These are phyloP conservation scores for Agriopis aurantiaria DNA, from an alignment of 2,888 invertebrate species.

Conservation along the genomic window DNA sequence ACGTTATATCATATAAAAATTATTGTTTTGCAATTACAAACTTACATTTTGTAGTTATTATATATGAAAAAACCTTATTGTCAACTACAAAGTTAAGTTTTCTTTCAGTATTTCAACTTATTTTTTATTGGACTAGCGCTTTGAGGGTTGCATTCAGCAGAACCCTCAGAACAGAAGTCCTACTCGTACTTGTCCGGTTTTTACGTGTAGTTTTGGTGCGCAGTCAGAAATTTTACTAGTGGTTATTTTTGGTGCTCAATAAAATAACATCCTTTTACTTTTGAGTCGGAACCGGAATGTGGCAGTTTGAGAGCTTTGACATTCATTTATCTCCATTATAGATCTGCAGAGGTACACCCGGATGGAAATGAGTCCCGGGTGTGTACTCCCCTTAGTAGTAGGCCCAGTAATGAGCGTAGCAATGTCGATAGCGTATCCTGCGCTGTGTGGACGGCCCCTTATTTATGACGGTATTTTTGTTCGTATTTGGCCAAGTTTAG, in stretches of 20 bases:
- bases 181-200: too few species aligned
- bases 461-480: constrained; percentile 44
- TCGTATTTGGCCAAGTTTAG: constrained; percentile 13
- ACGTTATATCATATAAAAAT: too few species aligned
- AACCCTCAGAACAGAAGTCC: too few species aligned
- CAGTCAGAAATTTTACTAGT: too few species aligned
- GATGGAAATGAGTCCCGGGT: constrained; percentile 65
- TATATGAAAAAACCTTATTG: too few species aligned
- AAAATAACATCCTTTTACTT: constrained; percentile 47
- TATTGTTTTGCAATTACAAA: too few species aligned
- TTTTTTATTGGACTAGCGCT: too few species aligned
- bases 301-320: constrained; percentile 80
- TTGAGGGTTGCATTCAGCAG: too few species aligned
- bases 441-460: constrained; percentile 39
- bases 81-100: too few species aligned
- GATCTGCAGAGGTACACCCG: constrained; percentile 65
- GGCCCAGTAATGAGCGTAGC: constrained; percentile 46
- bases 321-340: constrained; percentile 84
- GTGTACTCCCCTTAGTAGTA: constrained; percentile 55
- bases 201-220: too few species aligned
- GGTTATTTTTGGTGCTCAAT: neutral
- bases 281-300: constrained; percentile 56
- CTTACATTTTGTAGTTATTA: too few species aligned
- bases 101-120: too few species aligned
- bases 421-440: constrained; percentile 44